Percentiles rank a stretch among this genome's conserved stretches.
phyloP scores from a whole-genome alignment of 1,140 invertebrate species.

The Orius insidiosus region DNA sequence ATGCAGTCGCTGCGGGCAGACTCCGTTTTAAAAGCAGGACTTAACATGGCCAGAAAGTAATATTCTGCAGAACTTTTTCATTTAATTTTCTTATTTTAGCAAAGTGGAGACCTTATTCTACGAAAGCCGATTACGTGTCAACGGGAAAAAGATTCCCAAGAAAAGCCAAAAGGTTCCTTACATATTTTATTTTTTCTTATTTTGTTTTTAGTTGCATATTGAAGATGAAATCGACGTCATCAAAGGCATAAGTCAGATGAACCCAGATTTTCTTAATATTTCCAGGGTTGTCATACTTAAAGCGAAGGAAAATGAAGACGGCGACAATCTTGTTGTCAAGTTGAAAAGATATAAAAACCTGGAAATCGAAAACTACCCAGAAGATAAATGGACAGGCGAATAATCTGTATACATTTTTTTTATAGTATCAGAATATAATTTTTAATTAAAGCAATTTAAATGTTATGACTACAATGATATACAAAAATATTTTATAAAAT shows the following conservation, averaged over 20 bases:
- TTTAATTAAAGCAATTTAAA: no score
- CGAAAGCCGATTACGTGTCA: slow-evolving; percentile 44
- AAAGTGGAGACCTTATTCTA: slow-evolving; percentile 48
- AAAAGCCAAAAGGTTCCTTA: slow-evolving; percentile 35
- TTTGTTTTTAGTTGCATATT: slow-evolving; percentile 27
- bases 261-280: slow-evolving; percentile 39
- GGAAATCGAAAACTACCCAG: slow-evolving; percentile 32
- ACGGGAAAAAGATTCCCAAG: slow-evolving; percentile 43
- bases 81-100: slow-evolving; percentile 26
- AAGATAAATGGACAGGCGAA: no score
- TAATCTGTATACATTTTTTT: no score
- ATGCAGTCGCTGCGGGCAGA: slow-evolving; percentile 44
- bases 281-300: slow-evolving; percentile 38
- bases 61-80: slow-evolving; percentile 6
- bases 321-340: slow-evolving; percentile 31
- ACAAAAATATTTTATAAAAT: no score
- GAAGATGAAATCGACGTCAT: slow-evolving; percentile 50
- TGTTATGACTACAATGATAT: no score
- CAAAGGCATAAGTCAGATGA: slow-evolving; percentile 34
- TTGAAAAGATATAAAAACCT: slow-evolving; percentile 38
- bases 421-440: no score
- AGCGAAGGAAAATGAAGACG: slow-evolving; percentile 23
- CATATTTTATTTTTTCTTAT: neutral
- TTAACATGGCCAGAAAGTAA: slow-evolving; percentile 44
- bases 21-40: slow-evolving; percentile 39